Evolutionary conservation across 2,113 vertebrate genomes (phyloP), one percentile per base, ranked within the genome.

Genomic region (Suricata suricatta): DNA sequence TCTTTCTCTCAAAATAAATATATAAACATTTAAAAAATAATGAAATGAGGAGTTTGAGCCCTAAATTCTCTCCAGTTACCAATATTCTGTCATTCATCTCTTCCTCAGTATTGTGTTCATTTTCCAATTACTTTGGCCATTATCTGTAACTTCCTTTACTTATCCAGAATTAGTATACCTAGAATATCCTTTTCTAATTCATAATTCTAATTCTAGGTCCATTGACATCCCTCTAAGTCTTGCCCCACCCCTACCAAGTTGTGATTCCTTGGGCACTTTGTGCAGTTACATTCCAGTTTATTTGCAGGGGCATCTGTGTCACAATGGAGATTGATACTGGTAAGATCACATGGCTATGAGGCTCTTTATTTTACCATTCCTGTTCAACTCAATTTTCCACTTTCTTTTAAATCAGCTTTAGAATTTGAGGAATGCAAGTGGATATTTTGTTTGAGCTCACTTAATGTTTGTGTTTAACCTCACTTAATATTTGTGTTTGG

Each of bases 401-500:
- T 93, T 96, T 83, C 38, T 92, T 85, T 82, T 50, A 83, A 90
- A 80, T 88, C n/a, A 88, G 44, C 31, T 77, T 90, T 90, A 80
- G 71, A 71, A 88, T 54, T 19, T 74, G 90, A 90, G 60, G 31
- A 60, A 33, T 63, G 31, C 38, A 63, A 35, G 31, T 54, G 57
- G 50, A 57, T 93, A 4, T 91, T 71, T 63, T 79, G 11, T 71
- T 60, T 52, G 88, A 66, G 72, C 7, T 89, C 60, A 79, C 44
- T 95, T 63, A n/a, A 27, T 69, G 77, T 93, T 83, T 96, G 50
- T 92, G 19, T 71, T 86, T 84, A 60, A 52, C 52, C 52, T 52
- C 57, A 77, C 44, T 95, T 60, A n/a, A 21, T 68, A 71, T 93
- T 83, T 96, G 50, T 91, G 25, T 71, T 86, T 84, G 68, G 63